phyloP scores from a whole-genome alignment of 2,113 vertebrate genomes.

The Glaucomys volans region DNA sequence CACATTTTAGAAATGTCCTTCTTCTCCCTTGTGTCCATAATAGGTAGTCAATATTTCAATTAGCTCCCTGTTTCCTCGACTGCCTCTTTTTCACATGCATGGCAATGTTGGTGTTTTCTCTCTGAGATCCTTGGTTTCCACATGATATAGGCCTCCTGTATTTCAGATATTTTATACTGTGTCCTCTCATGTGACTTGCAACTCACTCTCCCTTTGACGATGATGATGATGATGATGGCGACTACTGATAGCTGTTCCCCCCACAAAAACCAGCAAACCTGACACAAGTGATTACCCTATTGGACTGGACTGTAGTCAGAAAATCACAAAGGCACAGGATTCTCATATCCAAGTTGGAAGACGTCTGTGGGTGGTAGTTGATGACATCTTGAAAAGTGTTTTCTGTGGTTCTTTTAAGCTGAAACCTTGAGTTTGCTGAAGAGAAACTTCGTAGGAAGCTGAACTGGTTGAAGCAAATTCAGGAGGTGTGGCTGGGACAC shows the following conservation, averaged over 20 bases:
- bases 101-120: constrained; percentile 39
- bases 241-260: background rate
- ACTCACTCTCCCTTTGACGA: background rate
- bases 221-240: background rate
- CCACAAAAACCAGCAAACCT: background rate
- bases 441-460: constrained; percentile 1
- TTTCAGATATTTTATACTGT: background rate
- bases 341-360: background rate
- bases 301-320: background rate
- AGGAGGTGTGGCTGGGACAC: background rate
- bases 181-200: background rate
- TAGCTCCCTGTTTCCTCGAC: constrained; percentile 50
- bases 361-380: background rate
- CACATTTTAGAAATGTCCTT: background rate
- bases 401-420: background rate
- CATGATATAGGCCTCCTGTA: background rate
- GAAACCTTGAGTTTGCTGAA: constrained; percentile 8
- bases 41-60: constrained; percentile 69
- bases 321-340: background rate
- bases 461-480: background rate
- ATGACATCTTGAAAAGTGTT: background rate
- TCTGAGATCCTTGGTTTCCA: constrained; percentile 37
- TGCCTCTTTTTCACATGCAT: background rate
- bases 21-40: background rate
- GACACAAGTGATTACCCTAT: background rate